Base-by-base conservation (phyloP, 1,140 invertebrate species). In the Diploscapter pachys region DNA sequence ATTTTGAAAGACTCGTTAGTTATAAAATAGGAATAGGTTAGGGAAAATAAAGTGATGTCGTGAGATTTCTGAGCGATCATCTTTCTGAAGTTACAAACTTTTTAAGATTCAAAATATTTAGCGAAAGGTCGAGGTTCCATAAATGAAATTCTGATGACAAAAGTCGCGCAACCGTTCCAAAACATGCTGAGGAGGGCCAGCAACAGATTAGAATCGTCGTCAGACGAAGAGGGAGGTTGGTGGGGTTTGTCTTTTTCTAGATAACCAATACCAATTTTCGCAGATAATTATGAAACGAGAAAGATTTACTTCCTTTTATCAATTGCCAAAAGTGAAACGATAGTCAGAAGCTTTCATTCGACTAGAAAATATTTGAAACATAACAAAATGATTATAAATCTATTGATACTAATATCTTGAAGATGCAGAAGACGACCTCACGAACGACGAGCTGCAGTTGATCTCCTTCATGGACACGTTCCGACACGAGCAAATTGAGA, bases 401-500 rank as follows among this genome's bases (percentile, higher is more conserved):
- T 31, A 31, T 31, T 31, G 31, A 31, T 5, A 54, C 66, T 6
- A 6, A n/a, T n/a, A 55, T 68, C 50, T 90, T 63, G 94, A 95
- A 80, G 93, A 95, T 55, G 31, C 11, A 11, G 8, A 13, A 9
- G 66, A 68, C 63, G 51, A 71, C 31, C 52, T 71, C 49, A 76
- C 9, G 5, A 48, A 55, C 49, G 70, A 51, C 67, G 70, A 75
- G 70, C 11, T 8, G 13, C 49, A 55, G 71, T 50, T 73, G 9
- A 48, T 75, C 11, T 65, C 49, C 9, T 8, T 74, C 5, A 55
- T 72, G 5, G 51, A 63, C 13, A 51, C 66, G 66, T 97, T 96
- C 85, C 93, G 93, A 2, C 94, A 94, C 0, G 93, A 96, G 86
- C 92, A 91, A 67, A 92, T 96, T 62, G 93, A 95, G 77, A 88